Evolutionary conservation across 2,888 invertebrate genomes (phyloP).

Genomic region (Pasiphila rectangulata): DNA sequence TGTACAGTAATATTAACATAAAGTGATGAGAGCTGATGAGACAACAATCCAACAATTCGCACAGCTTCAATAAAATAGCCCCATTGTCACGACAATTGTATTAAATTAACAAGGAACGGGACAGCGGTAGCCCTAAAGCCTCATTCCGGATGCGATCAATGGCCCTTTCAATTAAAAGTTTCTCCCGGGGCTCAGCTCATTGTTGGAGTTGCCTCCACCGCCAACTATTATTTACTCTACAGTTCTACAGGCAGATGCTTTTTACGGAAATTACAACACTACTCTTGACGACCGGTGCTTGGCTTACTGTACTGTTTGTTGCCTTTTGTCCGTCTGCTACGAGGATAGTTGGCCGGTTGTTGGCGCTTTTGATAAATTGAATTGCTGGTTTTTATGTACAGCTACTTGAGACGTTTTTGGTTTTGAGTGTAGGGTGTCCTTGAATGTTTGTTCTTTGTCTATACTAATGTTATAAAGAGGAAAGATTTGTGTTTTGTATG

Average conservation of each 20-base stretch:
- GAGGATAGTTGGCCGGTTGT: constrained; percentile 2
- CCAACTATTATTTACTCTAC: constrained; percentile 16
- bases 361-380: neutral
- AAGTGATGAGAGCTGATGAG: too few species aligned
- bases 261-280: constrained; percentile 45
- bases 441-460: neutral
- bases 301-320: constrained; percentile 6
- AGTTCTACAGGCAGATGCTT: constrained; percentile 34
- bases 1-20: too few species aligned
- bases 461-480: too few species aligned
- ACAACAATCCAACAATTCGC: constrained; percentile 2
- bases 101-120: constrained; percentile 25
- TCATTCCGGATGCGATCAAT: constrained; percentile 54
- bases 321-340: constrained; percentile 3
- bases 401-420: neutral
- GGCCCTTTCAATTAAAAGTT: constrained; percentile 71
- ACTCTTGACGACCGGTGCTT: constrained; percentile 32
- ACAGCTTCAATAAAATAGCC: constrained; percentile 18
- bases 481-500: too few species aligned
- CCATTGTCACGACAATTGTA: constrained; percentile 24
- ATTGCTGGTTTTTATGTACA: constrained; percentile 1
- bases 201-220: constrained; percentile 40
- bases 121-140: constrained; percentile 32
- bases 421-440: neutral
- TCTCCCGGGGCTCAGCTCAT: constrained; percentile 44